These are phyloP conservation scores for Graphium colonna DNA, from an alignment of 2,888 invertebrate species.

Conservation along the genomic window DNA sequence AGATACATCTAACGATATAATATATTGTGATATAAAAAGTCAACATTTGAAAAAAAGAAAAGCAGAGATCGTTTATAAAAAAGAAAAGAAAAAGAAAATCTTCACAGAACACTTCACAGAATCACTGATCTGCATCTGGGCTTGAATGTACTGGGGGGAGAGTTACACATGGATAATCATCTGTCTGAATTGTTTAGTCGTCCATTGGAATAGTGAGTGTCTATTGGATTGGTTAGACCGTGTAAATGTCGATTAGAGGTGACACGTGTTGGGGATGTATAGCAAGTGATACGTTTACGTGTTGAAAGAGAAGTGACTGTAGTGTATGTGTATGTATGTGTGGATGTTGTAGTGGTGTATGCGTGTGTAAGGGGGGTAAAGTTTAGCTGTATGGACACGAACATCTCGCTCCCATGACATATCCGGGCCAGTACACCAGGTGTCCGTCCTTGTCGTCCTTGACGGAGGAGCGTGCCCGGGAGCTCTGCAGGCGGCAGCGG, in stretches of 20 bases:
- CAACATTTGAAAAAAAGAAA: conserved; percentile 22
- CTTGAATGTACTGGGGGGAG: conserved; percentile 35
- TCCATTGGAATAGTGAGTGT: not conserved
- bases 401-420: conserved; percentile 99
- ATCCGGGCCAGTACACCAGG: conserved; percentile 99
- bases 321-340: conserved; percentile 18
- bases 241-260: not conserved
- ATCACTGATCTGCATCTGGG: conserved; percentile 45
- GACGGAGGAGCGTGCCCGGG: conserved; percentile 92
- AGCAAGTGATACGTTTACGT: not conserved
- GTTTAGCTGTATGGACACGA: conserved; percentile 88
- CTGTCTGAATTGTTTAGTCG: conserved; percentile 26
- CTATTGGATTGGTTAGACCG: conserved; percentile 18
- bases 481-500: conserved; percentile 82
- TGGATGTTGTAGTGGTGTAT: conserved; percentile 27
- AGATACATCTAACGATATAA: conserved; percentile 12
- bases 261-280: too few relatives aligned
- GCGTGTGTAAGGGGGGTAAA: conserved; percentile 43
- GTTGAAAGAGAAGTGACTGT: too few relatives aligned
- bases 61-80: too few relatives aligned
- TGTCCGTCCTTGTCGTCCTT: conserved; percentile 99
- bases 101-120: conserved; percentile 46
- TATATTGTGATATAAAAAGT: conserved; percentile 38
- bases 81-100: conserved; percentile 31
- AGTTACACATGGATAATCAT: conserved; percentile 19